Percentiles rank a stretch among this genome's conserved stretches.
Evolutionary conservation across 2,888 invertebrate genomes (phyloP).

Genomic region (Oligia fasciuncula): DNA sequence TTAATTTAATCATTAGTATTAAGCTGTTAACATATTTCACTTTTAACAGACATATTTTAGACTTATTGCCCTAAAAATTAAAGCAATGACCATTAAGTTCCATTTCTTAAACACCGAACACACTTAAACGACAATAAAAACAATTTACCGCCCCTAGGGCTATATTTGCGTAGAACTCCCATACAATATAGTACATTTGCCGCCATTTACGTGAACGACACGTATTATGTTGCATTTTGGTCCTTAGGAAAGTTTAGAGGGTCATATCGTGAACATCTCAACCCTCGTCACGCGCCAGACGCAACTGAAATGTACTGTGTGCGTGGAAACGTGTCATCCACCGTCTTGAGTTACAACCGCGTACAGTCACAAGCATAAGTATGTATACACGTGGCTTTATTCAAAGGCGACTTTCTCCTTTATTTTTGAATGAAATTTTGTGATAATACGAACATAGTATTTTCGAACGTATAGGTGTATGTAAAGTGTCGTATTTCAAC

Average conservation of each 20-base stretch:
- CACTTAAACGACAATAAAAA: slow-evolving; percentile 50
- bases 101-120: slow-evolving; percentile 41
- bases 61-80: slow-evolving; percentile 23
- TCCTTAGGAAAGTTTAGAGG: slow-evolving; percentile 65
- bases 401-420: too few species aligned
- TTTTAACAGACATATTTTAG: not conserved
- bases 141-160: slow-evolving; percentile 46
- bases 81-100: slow-evolving; percentile 37
- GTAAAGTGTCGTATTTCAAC: too few species aligned
- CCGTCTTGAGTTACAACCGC: slow-evolving; percentile 44
- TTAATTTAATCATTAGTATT: not conserved
- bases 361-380: too few species aligned
- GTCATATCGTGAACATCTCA: slow-evolving; percentile 65
- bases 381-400: too few species aligned
- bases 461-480: too few species aligned
- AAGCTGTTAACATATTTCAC: not conserved
- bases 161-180: slow-evolving; percentile 39
- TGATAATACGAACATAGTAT: too few species aligned
- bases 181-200: slow-evolving; percentile 40
- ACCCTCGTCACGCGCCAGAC: slow-evolving; percentile 67
- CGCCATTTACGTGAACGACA: slow-evolving; percentile 53
- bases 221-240: slow-evolving; percentile 62
- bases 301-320: slow-evolving; percentile 55
- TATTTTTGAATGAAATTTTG: too few species aligned
- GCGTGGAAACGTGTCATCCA: slow-evolving; percentile 27